Conservation (phyloP, 2,113 vertebrate genomes). For the Pelodiscus sinensis region DNA sequence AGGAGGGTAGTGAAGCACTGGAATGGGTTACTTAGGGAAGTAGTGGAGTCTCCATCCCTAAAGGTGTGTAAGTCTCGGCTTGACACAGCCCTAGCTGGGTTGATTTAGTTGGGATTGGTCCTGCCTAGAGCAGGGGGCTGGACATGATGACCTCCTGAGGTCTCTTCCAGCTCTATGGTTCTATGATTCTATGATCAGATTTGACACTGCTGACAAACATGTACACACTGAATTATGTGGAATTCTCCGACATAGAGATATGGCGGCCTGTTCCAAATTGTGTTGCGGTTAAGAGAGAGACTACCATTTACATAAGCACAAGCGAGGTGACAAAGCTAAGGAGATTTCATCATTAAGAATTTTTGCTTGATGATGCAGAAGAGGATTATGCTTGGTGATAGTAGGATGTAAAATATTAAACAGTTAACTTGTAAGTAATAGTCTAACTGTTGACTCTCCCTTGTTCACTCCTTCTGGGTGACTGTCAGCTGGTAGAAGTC, state of each 20-base stretch:
- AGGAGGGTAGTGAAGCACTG: too few species aligned
- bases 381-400: neutral
- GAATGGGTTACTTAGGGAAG: too few species aligned
- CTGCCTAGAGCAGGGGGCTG: too few species aligned
- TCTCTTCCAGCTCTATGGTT: too few species aligned
- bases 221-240: neutral
- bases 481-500: slow-evolving; percentile 78
- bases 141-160: too few species aligned
- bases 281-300: neutral
- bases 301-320: neutral
- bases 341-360: neutral
- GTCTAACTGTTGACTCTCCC: neutral
- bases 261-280: slow-evolving; percentile 1
- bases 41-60: too few species aligned
- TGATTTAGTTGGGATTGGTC: too few species aligned
- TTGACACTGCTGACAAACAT: neutral
- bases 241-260: neutral
- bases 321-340: neutral
- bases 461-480: slow-evolving; percentile 64
- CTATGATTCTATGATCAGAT: too few species aligned
- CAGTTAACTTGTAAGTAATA: too few species aligned
- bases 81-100: too few species aligned
- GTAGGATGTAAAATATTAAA: too few species aligned
- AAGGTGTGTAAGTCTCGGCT: too few species aligned
- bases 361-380: neutral